Evolutionary conservation across 2,113 vertebrate genomes (phyloP).

Genomic region (Odontophorus gujanensis): DNA sequence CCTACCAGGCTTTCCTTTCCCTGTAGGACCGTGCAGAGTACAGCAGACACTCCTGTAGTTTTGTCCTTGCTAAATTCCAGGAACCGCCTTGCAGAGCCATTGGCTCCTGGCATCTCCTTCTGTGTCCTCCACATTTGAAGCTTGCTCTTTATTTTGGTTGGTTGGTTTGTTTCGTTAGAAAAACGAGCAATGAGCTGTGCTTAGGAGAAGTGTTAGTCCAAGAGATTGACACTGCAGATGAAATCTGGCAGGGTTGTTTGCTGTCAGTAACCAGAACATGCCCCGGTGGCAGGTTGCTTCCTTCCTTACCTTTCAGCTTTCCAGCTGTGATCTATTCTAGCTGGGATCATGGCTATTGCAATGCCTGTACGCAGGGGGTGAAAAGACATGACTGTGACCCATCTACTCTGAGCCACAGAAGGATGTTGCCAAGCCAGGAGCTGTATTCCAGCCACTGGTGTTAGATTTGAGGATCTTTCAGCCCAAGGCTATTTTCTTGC

Average conservation of each 20-base stretch:
- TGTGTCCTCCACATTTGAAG: too few relatives aligned
- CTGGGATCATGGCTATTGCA: background rate
- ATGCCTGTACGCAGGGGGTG: background rate
- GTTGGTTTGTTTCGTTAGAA: too few relatives aligned
- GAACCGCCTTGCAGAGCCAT: background rate
- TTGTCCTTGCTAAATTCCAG: background rate
- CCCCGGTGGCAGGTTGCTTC: background rate
- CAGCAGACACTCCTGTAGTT: background rate
- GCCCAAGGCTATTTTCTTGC: background rate
- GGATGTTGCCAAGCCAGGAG: background rate
- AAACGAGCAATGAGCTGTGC: background rate
- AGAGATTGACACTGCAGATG: background rate
- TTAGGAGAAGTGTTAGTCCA: background rate
- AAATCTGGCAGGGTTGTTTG: background rate
- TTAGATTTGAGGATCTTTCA: background rate
- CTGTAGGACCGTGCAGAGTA: background rate
- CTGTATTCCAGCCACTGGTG: background rate
- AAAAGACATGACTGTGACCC: background rate
- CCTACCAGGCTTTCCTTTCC: background rate
- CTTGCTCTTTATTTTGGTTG: background rate
- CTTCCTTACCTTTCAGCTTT: background rate
- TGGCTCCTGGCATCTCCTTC: background rate
- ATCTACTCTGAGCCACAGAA: rapidly evolving
- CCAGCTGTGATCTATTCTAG: background rate
- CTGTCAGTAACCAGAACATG: background rate